Evolutionary conservation across 2,113 vertebrate species (phyloP).

Genomic region (Chunga burmeisteri): DNA sequence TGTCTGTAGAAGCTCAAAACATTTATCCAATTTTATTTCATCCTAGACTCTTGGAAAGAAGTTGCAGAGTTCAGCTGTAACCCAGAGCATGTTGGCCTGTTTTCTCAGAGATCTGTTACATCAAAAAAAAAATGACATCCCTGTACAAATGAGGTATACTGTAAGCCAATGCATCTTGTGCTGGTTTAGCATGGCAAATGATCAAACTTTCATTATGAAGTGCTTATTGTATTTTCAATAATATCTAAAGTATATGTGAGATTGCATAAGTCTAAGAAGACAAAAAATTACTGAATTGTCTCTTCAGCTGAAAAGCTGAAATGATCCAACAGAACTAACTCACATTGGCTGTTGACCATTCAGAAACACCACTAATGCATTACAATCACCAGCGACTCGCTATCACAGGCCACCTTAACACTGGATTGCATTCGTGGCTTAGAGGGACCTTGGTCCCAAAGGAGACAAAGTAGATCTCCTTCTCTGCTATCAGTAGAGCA

Average conservation of each 20-base stretch:
- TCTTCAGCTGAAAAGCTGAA: neutral
- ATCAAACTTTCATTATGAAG: neutral
- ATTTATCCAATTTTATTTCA: neutral
- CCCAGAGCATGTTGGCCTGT: fast-evolving
- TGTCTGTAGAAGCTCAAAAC: neutral
- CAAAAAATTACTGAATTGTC: neutral
- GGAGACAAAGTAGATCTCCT: neutral
- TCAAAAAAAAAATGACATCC: neutral
- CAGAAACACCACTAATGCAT: neutral
- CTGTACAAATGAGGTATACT: neutral
- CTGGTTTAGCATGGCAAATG: neutral
- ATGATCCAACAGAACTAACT: neutral
- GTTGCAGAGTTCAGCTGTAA: neutral
- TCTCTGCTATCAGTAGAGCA: neutral
- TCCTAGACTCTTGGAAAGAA: neutral
- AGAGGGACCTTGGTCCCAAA: neutral
- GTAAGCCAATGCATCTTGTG: neutral
- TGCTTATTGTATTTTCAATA: neutral
- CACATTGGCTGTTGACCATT: neutral
- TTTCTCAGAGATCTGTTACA: neutral
- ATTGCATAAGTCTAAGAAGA: neutral
- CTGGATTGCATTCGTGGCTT: fast-evolving
- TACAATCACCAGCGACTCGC: fast-evolving
- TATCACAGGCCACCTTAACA: neutral
- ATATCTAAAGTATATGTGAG: neutral